Base-by-base conservation (phyloP, 1,140 invertebrate genomes). In the Diabrotica virgifera region DNA sequence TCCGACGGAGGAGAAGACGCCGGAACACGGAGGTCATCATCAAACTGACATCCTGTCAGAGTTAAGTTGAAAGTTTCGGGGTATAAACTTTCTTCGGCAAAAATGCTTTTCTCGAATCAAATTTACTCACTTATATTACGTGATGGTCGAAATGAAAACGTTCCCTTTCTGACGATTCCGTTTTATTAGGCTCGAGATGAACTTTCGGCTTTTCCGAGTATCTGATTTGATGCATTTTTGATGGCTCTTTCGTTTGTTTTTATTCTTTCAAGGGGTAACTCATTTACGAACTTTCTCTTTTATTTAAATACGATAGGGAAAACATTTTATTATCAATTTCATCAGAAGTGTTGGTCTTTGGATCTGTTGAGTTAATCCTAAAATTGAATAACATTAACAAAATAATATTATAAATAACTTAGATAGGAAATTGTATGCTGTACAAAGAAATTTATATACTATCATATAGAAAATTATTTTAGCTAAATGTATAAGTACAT, bases 21-120 rank as follows among this genome's bases (percentile, higher is more conserved):
- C 14, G 24, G 55, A 24, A 37, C 24, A 37, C 55, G 55, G 55
- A 37, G 55, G 55, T 57, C 55, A 57, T 57, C 55, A 57, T 57
- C 55, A 57, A 57, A 57, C 55, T 57, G 55, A 57, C 55, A 57
- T 57, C 55, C 55, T 36, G 55, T 57, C 55, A 57, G 36, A 57
- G 55, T 57, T 36, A 57, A 57, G 55, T 57, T 57, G 55, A 37
- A 57, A 57, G 55, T 57, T 57, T 57, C 55, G 36, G 55, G 14
- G 36, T 38, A 57, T 57, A 57, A 57, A 57, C 55, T 57, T 57
- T 57, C 24, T 36, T 35, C 12, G 55, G n/a, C 10, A 36, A 57
- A 57, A 57, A 57, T 36, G 24, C 24, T 11, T 57, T 57, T 57
- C 36, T 36, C 55, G 36, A 36, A 57, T 57, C 55, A 57, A 57